Conservation (phyloP, 2,113 vertebrate genomes). For the Neogobius melanostomus region DNA sequence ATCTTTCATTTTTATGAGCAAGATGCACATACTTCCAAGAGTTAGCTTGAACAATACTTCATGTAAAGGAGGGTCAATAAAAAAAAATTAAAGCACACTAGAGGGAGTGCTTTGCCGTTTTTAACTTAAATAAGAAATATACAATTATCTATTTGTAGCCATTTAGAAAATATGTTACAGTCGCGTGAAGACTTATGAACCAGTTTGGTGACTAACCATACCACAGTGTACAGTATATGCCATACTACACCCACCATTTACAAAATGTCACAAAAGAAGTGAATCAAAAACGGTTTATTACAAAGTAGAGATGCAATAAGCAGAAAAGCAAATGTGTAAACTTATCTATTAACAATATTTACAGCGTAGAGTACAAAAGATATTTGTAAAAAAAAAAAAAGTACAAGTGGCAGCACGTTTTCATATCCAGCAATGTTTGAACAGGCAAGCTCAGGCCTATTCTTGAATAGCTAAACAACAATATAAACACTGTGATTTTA, state of each 20-base stretch:
- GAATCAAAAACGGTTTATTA: slow-evolving; percentile 44
- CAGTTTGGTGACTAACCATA: neutral
- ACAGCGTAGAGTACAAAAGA: slow-evolving; percentile 43
- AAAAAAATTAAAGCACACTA: no score
- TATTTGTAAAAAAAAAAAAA: neutral
- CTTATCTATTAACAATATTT: slow-evolving; percentile 35
- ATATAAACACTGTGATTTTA: neutral
- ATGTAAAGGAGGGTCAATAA: no score
- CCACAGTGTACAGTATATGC: slow-evolving; percentile 13
- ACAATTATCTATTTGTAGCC: no score
- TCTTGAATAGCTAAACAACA: neutral
- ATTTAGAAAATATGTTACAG: no score
- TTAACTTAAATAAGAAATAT: no score
- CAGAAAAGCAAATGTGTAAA: slow-evolving; percentile 22
- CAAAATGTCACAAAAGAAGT: neutral
- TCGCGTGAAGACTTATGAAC: no score
- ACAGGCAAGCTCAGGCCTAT: neutral
- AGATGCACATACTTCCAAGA: neutral
- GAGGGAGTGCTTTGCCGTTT: no score
- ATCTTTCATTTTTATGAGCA: neutral
- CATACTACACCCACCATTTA: neutral
- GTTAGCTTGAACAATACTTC: no score
- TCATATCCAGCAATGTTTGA: neutral
- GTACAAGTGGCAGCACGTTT: neutral
- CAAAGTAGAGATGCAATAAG: neutral